Conservation (phyloP, 2,797 vertebrate genomes). For the Bovichtus variegatus region DNA sequence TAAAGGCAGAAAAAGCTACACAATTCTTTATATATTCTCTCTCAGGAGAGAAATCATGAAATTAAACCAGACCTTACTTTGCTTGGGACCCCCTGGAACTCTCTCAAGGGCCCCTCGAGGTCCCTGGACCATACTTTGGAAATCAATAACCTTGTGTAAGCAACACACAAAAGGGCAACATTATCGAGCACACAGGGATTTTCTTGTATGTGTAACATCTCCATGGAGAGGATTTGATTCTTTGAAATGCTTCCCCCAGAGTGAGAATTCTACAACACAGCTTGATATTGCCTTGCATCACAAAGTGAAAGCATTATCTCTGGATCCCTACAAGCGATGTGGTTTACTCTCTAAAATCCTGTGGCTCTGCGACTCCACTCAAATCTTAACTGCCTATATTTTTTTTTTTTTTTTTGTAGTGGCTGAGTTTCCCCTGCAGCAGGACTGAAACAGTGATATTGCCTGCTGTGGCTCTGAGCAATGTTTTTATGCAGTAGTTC, state of each 20-base stretch:
- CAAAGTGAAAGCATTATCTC: constrained; percentile 89
- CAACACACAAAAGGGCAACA: constrained; percentile 80
- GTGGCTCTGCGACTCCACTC: constrained; percentile 75
- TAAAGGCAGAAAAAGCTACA: background rate
- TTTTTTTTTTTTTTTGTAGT: constrained; percentile 39
- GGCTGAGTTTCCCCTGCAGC: constrained; percentile 54
- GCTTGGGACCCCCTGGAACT: constrained; percentile 46
- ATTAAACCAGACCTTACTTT: constrained; percentile 34
- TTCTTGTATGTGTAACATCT: constrained; percentile 76
- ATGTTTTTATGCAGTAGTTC: constrained; percentile 70
- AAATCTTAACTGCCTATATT: constrained; percentile 63
- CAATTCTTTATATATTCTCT: background rate
- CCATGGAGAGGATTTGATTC: constrained; percentile 86
- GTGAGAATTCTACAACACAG: constrained; percentile 85
- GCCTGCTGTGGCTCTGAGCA: constrained; percentile 62
- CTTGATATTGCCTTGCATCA: constrained; percentile 90
- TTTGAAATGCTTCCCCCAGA: constrained; percentile 88
- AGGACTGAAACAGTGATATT: constrained; percentile 60
- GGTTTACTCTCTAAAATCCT: constrained; percentile 83
- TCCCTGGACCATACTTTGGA: constrained; percentile 77
- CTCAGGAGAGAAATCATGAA: constrained; percentile 21
- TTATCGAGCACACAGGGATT: constrained; percentile 71
- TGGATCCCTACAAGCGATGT: constrained; percentile 86
- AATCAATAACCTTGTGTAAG: constrained; percentile 75
- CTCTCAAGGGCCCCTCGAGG: constrained; percentile 43